These are phyloP conservation scores for Epicampocera succincta DNA, from an alignment of 2,888 invertebrate species.

Conservation along the genomic window DNA sequence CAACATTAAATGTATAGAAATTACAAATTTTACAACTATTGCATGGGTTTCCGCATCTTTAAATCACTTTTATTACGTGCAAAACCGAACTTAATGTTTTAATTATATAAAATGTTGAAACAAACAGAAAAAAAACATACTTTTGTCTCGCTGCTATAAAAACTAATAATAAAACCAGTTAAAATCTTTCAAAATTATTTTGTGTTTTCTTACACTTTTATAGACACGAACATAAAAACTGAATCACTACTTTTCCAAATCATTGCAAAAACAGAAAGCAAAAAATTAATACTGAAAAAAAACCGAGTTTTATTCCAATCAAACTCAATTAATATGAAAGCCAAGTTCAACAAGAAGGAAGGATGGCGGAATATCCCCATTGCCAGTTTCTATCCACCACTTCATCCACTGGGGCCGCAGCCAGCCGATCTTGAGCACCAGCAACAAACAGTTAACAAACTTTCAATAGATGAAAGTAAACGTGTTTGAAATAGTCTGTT, in stretches of 20 bases:
- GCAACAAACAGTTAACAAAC: slow-evolving; percentile 62
- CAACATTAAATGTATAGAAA: slow-evolving; percentile 10
- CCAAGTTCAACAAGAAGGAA: slow-evolving; percentile 64
- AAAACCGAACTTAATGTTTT: slow-evolving; percentile 31
- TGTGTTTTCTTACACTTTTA: slow-evolving; percentile 33
- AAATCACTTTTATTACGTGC: slow-evolving; percentile 44
- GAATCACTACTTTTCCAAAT: slow-evolving; percentile 37
- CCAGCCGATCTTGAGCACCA: slow-evolving; percentile 22
- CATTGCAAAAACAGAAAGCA: neutral
- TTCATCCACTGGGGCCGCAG: neutral
- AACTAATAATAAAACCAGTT: slow-evolving; percentile 42
- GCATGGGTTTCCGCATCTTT: slow-evolving; percentile 47
- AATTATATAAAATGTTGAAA: slow-evolving; percentile 32
- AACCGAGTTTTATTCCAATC: slow-evolving; percentile 42
- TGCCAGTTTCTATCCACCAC: slow-evolving; percentile 12
- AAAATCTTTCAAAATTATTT: slow-evolving; percentile 40
- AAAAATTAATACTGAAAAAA: slow-evolving; percentile 1
- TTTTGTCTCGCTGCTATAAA: neutral
- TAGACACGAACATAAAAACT: slow-evolving; percentile 22
- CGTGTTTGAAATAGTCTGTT: slow-evolving; percentile 50
- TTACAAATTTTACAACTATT: slow-evolving; percentile 10
- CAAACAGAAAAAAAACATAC: neutral
- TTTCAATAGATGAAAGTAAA: slow-evolving; percentile 65
- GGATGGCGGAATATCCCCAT: slow-evolving; percentile 54
- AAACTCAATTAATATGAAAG: slow-evolving; percentile 59